Evolutionary conservation across 2,888 invertebrate species (phyloP).

Genomic region (Linnaemya tessellans): DNA sequence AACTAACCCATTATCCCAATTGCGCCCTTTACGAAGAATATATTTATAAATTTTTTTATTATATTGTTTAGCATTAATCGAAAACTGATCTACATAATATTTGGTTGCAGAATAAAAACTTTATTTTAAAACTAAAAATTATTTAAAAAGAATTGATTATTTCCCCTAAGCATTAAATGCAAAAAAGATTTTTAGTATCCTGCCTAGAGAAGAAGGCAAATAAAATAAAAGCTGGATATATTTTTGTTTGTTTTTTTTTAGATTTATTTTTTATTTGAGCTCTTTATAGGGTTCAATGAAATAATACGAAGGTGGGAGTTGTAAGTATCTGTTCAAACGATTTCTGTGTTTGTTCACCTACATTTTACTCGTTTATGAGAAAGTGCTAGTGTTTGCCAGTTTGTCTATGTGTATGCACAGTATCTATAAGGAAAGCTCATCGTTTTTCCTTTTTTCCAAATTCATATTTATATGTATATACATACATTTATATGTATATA

Average conservation of each 20-base stretch:
- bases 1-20: slow-evolving; percentile 1
- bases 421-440: slow-evolving; percentile 63
- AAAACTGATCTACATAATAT: slow-evolving; percentile 3
- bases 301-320: slow-evolving; percentile 69
- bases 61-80: slow-evolving; percentile 26
- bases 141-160: neutral
- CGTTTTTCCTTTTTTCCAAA: slow-evolving; percentile 51
- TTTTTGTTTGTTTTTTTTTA: neutral
- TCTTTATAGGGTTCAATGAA: slow-evolving; percentile 70
- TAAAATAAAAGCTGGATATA: neutral
- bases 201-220: neutral
- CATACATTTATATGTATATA: slow-evolving; percentile 54
- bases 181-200: neutral
- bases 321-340: slow-evolving; percentile 60
- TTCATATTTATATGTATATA: slow-evolving; percentile 56
- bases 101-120: neutral
- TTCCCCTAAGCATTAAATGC: neutral
- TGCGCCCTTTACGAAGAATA: slow-evolving; percentile 11
- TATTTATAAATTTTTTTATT: neutral
- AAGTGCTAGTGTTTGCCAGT: slow-evolving; percentile 26
- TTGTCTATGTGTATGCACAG: slow-evolving; percentile 18
- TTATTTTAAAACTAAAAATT: neutral
- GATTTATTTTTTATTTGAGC: slow-evolving; percentile 40
- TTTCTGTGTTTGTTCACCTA: slow-evolving; percentile 67
- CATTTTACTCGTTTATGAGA: slow-evolving; percentile 58